phyloP scores from a whole-genome alignment of 2,888 invertebrate genomes.

The Xylocampa areola region DNA sequence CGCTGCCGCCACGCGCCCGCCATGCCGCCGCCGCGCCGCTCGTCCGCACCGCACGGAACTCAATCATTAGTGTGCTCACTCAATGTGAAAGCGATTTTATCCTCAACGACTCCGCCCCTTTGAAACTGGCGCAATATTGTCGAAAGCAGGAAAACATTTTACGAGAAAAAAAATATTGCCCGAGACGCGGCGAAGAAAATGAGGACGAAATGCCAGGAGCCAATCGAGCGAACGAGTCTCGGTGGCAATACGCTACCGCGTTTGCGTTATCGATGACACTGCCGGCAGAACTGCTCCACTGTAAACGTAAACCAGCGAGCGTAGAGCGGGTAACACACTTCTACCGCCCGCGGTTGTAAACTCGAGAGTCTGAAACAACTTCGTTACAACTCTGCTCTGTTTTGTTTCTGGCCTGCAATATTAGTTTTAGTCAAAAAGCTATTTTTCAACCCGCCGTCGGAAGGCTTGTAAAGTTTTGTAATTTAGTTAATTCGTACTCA shows the following conservation, averaged over 20 bases:
- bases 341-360: conserved; percentile 82
- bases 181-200: conserved; percentile 82
- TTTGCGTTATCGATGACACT: conserved; percentile 81
- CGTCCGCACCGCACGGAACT: conserved; percentile 82
- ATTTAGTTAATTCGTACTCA: conserved; percentile 86
- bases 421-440: conserved; percentile 89
- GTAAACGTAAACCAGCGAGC: conserved; percentile 75
- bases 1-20: conserved; percentile 52
- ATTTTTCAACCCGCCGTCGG: conserved; percentile 86
- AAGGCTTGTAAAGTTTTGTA: conserved; percentile 88
- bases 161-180: conserved; percentile 81
- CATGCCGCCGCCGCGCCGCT: conserved; percentile 48
- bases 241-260: conserved; percentile 81
- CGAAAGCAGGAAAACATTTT: conserved; percentile 88
- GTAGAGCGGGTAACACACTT: conserved; percentile 63
- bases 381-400: conserved; percentile 86
- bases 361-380: conserved; percentile 83
- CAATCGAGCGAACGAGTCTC: conserved; percentile 84
- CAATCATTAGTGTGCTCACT: conserved; percentile 89
- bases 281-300: conserved; percentile 67
- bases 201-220: conserved; percentile 83
- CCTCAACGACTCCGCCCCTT: conserved; percentile 81
- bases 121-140: conserved; percentile 88
- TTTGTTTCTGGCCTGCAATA: conserved; percentile 86
- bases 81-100: conserved; percentile 88